Conservation (phyloP, 2,113 vertebrate genomes). For the Indicator maculatus region DNA sequence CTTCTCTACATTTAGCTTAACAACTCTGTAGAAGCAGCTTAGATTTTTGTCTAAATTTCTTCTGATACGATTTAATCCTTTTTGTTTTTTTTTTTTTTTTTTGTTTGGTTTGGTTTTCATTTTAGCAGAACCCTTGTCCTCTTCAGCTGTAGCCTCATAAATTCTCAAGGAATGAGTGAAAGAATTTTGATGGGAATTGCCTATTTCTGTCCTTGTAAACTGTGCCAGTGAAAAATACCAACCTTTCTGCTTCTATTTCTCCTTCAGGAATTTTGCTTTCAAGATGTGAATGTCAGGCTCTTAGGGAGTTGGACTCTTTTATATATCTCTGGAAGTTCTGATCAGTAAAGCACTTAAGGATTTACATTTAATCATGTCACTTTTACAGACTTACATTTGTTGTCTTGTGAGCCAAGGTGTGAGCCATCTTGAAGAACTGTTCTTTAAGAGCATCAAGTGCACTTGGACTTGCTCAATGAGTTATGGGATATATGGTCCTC, state of each 20-base stretch:
- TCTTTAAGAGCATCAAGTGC: background rate
- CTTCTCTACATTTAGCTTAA: background rate
- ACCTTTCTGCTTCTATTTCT: background rate
- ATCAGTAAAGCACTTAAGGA: background rate
- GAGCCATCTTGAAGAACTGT: slow-evolving; percentile 7
- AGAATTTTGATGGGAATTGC: background rate
- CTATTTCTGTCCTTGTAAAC: background rate
- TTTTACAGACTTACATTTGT: slow-evolving; percentile 24
- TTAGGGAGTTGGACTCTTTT: background rate
- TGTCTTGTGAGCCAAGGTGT: background rate
- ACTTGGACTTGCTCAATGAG: slow-evolving; percentile 10
- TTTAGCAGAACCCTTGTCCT: background rate
- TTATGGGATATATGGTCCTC: background rate
- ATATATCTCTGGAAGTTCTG: background rate
- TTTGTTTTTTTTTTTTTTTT: too few relatives aligned
- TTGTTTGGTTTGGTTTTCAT: background rate
- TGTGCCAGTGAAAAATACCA: background rate
- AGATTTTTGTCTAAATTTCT: background rate
- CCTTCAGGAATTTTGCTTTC: background rate
- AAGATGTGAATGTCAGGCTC: background rate
- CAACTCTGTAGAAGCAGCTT: background rate
- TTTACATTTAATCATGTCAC: background rate
- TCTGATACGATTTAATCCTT: background rate
- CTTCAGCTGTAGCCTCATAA: background rate
- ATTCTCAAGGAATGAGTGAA: background rate